Conservation (phyloP, 2,888 invertebrate genomes). For the Microdon myrmicae region DNA sequence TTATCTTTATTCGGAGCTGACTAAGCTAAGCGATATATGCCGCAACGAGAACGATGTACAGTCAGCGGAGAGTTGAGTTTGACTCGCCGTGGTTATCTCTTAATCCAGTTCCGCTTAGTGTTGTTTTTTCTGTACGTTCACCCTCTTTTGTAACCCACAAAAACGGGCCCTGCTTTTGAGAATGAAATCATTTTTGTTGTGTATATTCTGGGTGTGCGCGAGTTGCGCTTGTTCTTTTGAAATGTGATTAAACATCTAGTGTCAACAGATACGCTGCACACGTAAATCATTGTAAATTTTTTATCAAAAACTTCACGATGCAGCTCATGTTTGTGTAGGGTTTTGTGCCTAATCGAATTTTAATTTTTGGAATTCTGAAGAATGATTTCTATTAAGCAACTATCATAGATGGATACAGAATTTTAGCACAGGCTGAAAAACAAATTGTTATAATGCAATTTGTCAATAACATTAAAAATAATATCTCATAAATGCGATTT, state of each 20-base stretch:
- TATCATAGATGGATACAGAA: no score
- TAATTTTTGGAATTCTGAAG: no score
- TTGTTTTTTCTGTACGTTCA: slow-evolving; percentile 9
- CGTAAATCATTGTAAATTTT: slow-evolving; percentile 33
- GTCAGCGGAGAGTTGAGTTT: slow-evolving; percentile 1
- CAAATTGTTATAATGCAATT: no score
- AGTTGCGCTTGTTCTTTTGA: slow-evolving; percentile 27
- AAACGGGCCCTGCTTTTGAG: slow-evolving; percentile 2
- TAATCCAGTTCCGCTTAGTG: slow-evolving; percentile 41
- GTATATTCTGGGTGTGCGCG: slow-evolving; percentile 7
- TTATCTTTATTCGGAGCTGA: slow-evolving; percentile 26
- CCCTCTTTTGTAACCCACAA: not conserved
- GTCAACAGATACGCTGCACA: slow-evolving; percentile 42
- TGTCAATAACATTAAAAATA: no score
- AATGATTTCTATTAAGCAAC: no score
- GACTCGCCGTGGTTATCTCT: slow-evolving; percentile 32
- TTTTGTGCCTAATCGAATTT: no score
- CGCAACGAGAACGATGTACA: not conserved
- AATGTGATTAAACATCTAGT: slow-evolving; percentile 35
- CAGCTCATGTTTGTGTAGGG: no score
- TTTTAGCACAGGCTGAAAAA: no score
- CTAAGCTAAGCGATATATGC: not conserved
- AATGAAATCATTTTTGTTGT: slow-evolving; percentile 7
- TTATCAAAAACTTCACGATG: slow-evolving; percentile 31
- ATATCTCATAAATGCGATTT: no score